A percentile compares a stretch with the other conserved stretches of the same genome.
Evolutionary conservation across 2,888 invertebrate genomes (phyloP).

Genomic region (Perizoma flavofasciatum): DNA sequence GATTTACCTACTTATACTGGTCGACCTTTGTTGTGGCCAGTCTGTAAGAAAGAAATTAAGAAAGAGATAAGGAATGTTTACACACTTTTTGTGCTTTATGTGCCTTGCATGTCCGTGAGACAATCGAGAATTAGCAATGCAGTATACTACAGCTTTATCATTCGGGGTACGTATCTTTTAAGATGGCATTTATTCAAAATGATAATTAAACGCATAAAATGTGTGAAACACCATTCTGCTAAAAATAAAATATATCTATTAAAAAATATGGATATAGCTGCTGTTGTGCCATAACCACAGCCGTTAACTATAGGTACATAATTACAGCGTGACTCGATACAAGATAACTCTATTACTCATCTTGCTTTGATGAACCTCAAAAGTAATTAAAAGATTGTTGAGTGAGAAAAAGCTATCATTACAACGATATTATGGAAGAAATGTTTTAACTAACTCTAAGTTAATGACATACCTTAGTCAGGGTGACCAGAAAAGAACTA

Average conservation of each 20-base stretch:
- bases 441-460: too few species aligned
- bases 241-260: too few species aligned
- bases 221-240: too few species aligned
- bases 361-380: conserved; percentile 21
- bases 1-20: conserved; percentile 4
- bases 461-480: too few species aligned
- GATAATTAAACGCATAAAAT: too few species aligned
- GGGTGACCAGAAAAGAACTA: too few species aligned
- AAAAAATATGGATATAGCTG: too few species aligned
- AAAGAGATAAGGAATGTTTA: not conserved
- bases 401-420: conserved; percentile 9
- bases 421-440: not conserved
- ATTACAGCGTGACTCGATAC: conserved; percentile 54
- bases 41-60: not conserved
- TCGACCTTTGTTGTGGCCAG: not conserved
- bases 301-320: conserved; percentile 43
- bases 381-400: conserved; percentile 18
- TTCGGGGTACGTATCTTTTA: too few species aligned
- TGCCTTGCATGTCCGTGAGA: too few species aligned
- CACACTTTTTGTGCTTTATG: not conserved
- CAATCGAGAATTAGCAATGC: too few species aligned
- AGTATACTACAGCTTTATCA: too few species aligned
- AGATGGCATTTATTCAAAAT: too few species aligned
- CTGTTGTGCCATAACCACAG: conserved; percentile 2
- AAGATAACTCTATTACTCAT: conserved; percentile 32